Evolutionary conservation across 2,797 vertebrate genomes (phyloP), one percentile per base, ranked within the genome.

Genomic region (Myiothlypis coronata): DNA sequence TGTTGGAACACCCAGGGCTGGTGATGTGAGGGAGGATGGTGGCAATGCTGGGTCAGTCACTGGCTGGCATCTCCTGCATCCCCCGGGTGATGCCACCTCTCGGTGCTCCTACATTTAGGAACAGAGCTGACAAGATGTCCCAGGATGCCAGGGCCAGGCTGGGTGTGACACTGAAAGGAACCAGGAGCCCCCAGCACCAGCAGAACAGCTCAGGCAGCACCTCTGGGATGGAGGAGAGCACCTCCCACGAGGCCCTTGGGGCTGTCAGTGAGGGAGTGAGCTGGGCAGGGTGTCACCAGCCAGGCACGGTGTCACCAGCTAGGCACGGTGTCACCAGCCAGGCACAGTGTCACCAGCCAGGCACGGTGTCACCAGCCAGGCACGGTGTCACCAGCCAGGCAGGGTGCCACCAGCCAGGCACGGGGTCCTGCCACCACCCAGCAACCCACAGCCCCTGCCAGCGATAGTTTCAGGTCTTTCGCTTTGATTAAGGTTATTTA

Each of bases 401-500:
- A 67, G 2, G 6, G 47, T 68, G 65, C 1, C 74, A 35, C 60
- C 50, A n/a, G 43, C 14, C 52, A 9, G 63, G 30, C 78, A 69
- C 8, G 8, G 41, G 17, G 32, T 46, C 50, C 76, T 75, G 49
- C n/a, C 15, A 2, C 12, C 87, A 52, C 8, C 46, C n/a, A 11
- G 3, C 9, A 14, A 17, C 22, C 69, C 35, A 1, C 67, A 71
- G 57, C 37, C 61, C 53, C 46, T 1, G 6, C 34, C 14, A 2
- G 74, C 0, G 3, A 52, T 11, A 50, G 72, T 41, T 76, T 72
- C 89, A 65, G 83, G 65, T 55, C 86, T 95, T 93, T 93, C 0
- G 0, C 83, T 95, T 94, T 89, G 92, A 95, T 95, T 95, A 94
- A 95, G 77, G 89, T 95, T 92, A 95, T 95, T 93, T 90, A 94